Evolutionary conservation across 2,113 vertebrate species (phyloP).

Genomic region (Cnemophilus loriae): DNA sequence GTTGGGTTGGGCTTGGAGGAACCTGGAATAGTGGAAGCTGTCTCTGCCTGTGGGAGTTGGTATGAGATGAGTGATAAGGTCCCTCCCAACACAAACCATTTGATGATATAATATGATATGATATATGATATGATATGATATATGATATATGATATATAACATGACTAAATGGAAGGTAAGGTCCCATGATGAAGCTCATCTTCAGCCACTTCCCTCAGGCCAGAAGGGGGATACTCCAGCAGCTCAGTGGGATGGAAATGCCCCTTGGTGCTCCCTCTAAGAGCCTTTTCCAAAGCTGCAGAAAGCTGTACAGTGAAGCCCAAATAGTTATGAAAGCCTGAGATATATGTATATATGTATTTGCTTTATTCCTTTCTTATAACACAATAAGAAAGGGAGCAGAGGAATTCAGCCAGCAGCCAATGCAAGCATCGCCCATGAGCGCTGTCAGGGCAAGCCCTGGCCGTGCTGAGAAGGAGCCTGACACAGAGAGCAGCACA

Average conservation of each 20-base stretch:
- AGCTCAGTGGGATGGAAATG: not conserved
- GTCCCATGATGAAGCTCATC: not conserved
- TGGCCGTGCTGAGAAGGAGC: not conserved
- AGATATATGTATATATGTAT: not conserved
- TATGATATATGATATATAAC: not conserved
- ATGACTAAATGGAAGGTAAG: not conserved
- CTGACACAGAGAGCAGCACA: slow-evolving; percentile 35
- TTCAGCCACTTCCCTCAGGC: not conserved
- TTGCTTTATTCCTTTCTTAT: not conserved
- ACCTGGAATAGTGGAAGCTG: not conserved
- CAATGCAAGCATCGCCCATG: not conserved
- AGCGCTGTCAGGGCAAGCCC: slow-evolving; percentile 56
- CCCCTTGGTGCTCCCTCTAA: not conserved
- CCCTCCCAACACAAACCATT: not conserved
- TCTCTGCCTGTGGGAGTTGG: not conserved
- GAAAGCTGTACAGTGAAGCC: not conserved
- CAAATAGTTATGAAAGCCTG: not conserved
- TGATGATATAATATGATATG: not conserved
- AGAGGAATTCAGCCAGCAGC: slow-evolving; percentile 34
- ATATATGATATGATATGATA: not conserved
- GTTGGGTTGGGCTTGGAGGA: rapidly evolving
- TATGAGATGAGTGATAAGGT: not conserved
- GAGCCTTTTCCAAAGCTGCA: not conserved
- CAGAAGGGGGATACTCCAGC: not conserved
- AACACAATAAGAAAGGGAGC: not conserved